Evolutionary conservation across 2,797 vertebrate genomes (phyloP).

Genomic region (Sebastes nivosus): DNA sequence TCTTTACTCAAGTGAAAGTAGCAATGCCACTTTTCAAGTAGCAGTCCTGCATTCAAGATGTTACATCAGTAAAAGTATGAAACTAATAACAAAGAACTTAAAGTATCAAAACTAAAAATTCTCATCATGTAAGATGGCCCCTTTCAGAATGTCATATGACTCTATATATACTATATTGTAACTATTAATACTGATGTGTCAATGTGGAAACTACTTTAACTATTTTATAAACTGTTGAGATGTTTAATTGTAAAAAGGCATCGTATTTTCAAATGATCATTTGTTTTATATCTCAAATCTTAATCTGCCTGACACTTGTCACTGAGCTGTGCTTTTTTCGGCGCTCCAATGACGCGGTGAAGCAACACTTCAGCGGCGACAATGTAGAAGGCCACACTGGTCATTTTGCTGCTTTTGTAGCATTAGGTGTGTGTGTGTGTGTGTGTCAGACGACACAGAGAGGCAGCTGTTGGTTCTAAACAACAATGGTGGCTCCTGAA

Average conservation of each 20-base stretch:
- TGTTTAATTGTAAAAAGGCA: not conserved
- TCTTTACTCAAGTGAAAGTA: not conserved
- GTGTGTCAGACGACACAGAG: too few species aligned
- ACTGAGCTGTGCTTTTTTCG: too few species aligned
- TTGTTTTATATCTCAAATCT: not conserved
- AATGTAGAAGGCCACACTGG: too few species aligned
- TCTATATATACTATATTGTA: not conserved
- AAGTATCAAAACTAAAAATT: not conserved
- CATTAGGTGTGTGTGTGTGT: too few species aligned
- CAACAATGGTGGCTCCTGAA: too few species aligned
- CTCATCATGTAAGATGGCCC: not conserved
- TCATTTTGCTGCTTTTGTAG: too few species aligned
- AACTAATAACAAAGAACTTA: not conserved
- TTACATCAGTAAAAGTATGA: not conserved
- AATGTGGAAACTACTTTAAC: not conserved
- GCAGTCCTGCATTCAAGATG: not conserved
- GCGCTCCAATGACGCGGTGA: too few species aligned
- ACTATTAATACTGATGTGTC: not conserved
- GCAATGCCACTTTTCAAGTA: not conserved
- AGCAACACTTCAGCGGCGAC: too few species aligned
- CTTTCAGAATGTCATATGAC: not conserved
- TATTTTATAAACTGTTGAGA: not conserved
- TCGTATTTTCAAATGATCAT: not conserved
- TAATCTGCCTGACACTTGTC: not conserved
- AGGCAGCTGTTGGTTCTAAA: too few species aligned